Evolutionary conservation across 2,888 invertebrate species (phyloP).

Genomic region (Archips crataeganus): DNA sequence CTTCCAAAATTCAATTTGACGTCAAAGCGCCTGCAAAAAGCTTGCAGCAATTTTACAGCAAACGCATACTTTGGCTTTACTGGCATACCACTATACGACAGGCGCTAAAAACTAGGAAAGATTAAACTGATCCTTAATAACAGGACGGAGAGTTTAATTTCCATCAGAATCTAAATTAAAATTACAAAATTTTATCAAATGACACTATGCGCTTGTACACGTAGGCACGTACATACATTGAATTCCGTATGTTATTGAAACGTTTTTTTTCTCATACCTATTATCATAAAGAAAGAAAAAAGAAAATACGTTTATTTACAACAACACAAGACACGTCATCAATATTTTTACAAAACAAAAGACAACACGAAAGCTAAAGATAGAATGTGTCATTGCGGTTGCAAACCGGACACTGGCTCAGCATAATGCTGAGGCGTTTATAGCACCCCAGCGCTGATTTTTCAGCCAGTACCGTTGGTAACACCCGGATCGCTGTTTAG

Average conservation of each 20-base stretch:
- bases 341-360: no score
- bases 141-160: background rate
- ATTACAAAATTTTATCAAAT: constrained; percentile 8
- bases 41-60: constrained; percentile 20
- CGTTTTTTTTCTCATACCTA: background rate
- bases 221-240: background rate
- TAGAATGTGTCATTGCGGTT: no score
- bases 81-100: constrained; percentile 11
- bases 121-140: background rate
- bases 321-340: no score
- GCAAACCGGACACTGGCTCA: no score
- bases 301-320: no score
- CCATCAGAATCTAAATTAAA: background rate
- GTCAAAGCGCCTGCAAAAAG: constrained; percentile 22
- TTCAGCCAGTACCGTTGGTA: no score
- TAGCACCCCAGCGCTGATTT: no score
- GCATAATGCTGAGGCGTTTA: no score
- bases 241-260: background rate
- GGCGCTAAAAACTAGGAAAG: background rate
- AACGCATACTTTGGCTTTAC: constrained; percentile 14
- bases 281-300: no score
- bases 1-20: constrained; percentile 14
- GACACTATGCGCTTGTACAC: background rate
- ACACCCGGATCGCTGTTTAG: no score
- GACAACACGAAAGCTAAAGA: no score